Evolutionary conservation across 2,888 invertebrate genomes (phyloP).

Genomic region (Drosophila prostipennis): DNA sequence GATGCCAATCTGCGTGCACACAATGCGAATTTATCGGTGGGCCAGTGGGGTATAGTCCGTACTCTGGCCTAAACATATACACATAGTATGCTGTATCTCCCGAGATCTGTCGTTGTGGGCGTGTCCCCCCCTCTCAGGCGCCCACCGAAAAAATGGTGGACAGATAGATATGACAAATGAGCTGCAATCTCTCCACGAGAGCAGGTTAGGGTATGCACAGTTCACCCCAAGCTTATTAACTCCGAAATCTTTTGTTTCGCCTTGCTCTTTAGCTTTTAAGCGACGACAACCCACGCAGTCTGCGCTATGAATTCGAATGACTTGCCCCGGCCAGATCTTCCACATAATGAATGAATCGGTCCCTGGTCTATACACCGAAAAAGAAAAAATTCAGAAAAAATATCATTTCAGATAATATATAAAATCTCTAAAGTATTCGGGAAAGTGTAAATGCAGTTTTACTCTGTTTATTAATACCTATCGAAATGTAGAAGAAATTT

Average conservation of each 20-base stretch:
- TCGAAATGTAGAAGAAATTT: too few species aligned
- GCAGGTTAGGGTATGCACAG: slow-evolving; percentile 26
- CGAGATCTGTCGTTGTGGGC: slow-evolving; percentile 16
- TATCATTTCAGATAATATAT: too few species aligned
- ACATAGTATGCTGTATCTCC: slow-evolving; percentile 43
- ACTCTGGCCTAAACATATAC: not conserved
- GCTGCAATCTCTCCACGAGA: not conserved
- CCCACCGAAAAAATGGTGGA: slow-evolving; percentile 11
- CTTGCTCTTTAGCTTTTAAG: slow-evolving; percentile 71
- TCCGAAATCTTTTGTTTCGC: slow-evolving; percentile 64
- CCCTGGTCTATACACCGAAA: slow-evolving; percentile 12
- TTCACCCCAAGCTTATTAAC: slow-evolving; percentile 35
- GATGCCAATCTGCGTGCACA: slow-evolving; percentile 69
- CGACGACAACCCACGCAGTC: slow-evolving; percentile 70
- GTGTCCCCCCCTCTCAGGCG: slow-evolving; percentile 1
- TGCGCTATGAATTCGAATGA: slow-evolving; percentile 76
- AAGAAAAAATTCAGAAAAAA: not conserved
- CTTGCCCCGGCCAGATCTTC: slow-evolving; percentile 65
- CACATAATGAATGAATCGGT: slow-evolving; percentile 77
- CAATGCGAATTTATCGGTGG: slow-evolving; percentile 56
- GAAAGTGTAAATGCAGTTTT: too few species aligned
- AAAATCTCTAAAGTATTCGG: too few species aligned
- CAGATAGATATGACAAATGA: slow-evolving; percentile 31
- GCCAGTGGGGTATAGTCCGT: not conserved
- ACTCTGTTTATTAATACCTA: too few species aligned